A percentile compares a stretch with the other conserved stretches of the same genome.
These are phyloP conservation scores for Hippocampus kuda DNA, from an alignment of 2,797 vertebrate species.

Conservation along the genomic window DNA sequence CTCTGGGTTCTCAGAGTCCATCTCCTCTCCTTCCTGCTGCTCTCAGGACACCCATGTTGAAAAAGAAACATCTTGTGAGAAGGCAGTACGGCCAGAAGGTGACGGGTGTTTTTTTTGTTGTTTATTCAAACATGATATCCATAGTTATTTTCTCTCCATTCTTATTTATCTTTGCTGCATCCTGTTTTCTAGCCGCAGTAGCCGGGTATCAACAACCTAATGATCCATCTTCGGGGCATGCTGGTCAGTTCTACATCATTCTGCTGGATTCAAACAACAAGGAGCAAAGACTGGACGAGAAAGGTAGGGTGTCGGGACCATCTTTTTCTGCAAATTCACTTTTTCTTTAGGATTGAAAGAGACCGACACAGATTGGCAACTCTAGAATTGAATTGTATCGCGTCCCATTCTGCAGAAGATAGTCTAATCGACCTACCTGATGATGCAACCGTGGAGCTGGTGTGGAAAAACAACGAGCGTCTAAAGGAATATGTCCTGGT, in stretches of 20 bases:
- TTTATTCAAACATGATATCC: too few species aligned
- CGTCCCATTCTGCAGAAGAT: constrained; percentile 67
- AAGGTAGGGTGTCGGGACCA: constrained; percentile 62
- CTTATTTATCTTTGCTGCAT: neutral
- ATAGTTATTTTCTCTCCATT: neutral
- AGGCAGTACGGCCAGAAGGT: constrained; percentile 89
- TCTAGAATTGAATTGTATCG: neutral
- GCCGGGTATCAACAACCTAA: constrained; percentile 88
- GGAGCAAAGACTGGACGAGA: constrained; percentile 89
- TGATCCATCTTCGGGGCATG: constrained; percentile 67
- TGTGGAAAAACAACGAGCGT: constrained; percentile 97
- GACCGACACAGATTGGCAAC: too few species aligned
- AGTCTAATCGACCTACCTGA: constrained; percentile 74
- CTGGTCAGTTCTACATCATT: constrained; percentile 85
- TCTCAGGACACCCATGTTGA: constrained; percentile 69
- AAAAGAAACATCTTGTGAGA: constrained; percentile 83
- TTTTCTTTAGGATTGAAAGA: too few species aligned
- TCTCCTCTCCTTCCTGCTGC: constrained; percentile 56
- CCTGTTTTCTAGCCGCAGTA: constrained; percentile 72
- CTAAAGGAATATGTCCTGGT: constrained; percentile 92
- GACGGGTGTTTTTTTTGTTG: neutral
- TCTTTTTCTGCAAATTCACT: neutral
- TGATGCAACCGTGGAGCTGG: constrained; percentile 79
- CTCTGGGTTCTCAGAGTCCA: constrained; percentile 75
- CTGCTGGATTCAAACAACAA: constrained; percentile 77